phyloP scores from a whole-genome alignment of 2,888 invertebrate genomes.

The Phortica magna region DNA sequence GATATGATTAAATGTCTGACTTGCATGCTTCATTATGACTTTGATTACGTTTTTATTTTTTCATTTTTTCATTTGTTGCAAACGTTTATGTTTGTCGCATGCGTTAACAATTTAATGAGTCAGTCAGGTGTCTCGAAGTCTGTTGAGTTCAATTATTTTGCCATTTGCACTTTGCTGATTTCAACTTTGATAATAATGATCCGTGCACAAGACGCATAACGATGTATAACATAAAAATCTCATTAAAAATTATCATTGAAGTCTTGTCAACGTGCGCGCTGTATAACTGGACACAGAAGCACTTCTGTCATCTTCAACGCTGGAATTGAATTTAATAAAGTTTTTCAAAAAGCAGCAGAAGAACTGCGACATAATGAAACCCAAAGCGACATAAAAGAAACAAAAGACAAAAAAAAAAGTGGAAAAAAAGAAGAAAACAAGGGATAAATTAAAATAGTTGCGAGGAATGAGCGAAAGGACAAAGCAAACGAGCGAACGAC shows the following conservation, averaged over 20 bases:
- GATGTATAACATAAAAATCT: neutral
- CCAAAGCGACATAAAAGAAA: neutral
- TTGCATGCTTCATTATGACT: neutral
- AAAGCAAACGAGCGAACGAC: neutral
- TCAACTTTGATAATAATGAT: neutral
- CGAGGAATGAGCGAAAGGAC: neutral
- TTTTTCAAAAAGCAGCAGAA: slow-evolving; percentile 22
- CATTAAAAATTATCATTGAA: neutral
- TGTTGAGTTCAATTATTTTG: too few relatives aligned
- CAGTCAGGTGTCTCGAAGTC: too few relatives aligned
- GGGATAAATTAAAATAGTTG: neutral
- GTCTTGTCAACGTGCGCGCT: neutral
- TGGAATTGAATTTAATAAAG: slow-evolving; percentile 21
- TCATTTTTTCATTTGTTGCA: too few relatives aligned
- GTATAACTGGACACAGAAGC: slow-evolving; percentile 2
- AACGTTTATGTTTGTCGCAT: too few relatives aligned
- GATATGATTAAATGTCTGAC: neutral
- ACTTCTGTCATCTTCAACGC: slow-evolving; percentile 20
- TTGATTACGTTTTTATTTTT: neutral
- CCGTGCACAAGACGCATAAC: neutral
- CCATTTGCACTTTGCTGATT: too few relatives aligned
- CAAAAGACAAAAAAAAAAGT: neutral
- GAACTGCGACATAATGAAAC: slow-evolving; percentile 27
- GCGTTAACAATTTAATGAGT: too few relatives aligned
- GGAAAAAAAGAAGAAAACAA: neutral